Base-by-base conservation (phyloP, 2,888 invertebrate genomes). In the Torymus texanus region DNA sequence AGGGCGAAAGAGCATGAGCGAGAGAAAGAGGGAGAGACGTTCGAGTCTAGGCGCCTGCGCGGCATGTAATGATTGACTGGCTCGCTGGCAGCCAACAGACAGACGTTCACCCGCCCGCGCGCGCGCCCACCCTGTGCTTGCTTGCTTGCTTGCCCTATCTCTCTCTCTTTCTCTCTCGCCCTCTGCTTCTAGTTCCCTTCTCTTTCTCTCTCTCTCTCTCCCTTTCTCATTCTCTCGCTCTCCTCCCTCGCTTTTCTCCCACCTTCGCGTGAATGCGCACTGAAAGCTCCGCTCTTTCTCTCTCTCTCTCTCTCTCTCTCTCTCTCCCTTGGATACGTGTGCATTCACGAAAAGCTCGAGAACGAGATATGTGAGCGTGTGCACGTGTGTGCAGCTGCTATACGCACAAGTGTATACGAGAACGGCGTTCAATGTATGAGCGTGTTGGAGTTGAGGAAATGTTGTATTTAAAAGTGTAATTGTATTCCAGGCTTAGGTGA, bases 51-150 rank as follows among this genome's bases (percentile, higher is more conserved):
- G 89, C 90, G 90, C 90, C 85, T 88, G 90, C 90, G 90, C 88
- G 84, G 84, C 87, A 84, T 88, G 89, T 90, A 90, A 90, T 90
- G 90, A 90, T 90, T 90, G 90, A 90, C 90, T 90, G 90, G 90
- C 88, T 90, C 90, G 88, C 89, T 90, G 90, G 90, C 90, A 90
- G 90, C 90, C 90, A 90, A 90, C 90, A 90, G 90, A 90, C 90
- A 89, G 90, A 90, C 90, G 87, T 88, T 89, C 88, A 86, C 88
- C 87, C 84, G 41, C 41, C 41, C 41, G 41, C 85, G 55, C 77
- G 79, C 79, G 76, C 78, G 75, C 83, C 85, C 41, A 41, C 41
- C 41, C 41, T 41, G 41, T 41, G 41, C 41, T 41, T 41, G 41
- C 41, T 41, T 41, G 41, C 41, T 8, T 81, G 70, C 82, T 81